phyloP scores from a whole-genome alignment of 2,797 vertebrate species.

The Smutsia temminckii region DNA sequence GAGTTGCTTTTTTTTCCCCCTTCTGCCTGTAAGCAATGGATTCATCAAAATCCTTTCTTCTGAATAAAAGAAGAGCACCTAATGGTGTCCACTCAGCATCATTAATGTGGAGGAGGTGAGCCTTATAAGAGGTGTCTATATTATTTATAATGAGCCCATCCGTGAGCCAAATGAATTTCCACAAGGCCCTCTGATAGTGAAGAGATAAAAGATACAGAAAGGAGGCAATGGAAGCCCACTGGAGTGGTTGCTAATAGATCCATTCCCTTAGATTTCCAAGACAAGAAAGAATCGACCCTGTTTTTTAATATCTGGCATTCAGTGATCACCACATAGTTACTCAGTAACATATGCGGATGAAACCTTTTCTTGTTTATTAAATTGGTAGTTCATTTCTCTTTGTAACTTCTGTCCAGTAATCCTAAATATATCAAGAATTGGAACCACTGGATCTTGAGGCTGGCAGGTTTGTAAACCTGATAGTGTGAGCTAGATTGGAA shows the following conservation, averaged over 20 bases:
- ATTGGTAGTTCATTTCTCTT: not conserved
- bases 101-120: slow-evolving; percentile 69
- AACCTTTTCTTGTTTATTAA: not conserved
- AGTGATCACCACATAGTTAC: not conserved
- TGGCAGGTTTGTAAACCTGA: not conserved
- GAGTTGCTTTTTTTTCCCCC: slow-evolving; percentile 63
- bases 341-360: not conserved
- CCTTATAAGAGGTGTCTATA: slow-evolving; percentile 17
- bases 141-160: slow-evolving; percentile 50
- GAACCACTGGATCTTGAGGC: not conserved
- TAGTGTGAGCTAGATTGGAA: not conserved
- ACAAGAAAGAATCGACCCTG: not conserved
- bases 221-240: not conserved
- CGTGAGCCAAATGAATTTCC: slow-evolving; percentile 47
- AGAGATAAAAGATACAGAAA: not conserved
- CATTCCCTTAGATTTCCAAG: not conserved
- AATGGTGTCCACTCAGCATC: slow-evolving; percentile 54
- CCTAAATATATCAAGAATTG: not conserved
- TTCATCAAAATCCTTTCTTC: slow-evolving; percentile 75
- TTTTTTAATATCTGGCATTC: not conserved
- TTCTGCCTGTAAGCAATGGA: slow-evolving; percentile 67
- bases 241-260: not conserved
- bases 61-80: slow-evolving; percentile 65
- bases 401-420: not conserved
- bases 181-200: not conserved